Evolutionary conservation across 1,140 invertebrate genomes (phyloP).

Genomic region (Orchesella cincta): DNA sequence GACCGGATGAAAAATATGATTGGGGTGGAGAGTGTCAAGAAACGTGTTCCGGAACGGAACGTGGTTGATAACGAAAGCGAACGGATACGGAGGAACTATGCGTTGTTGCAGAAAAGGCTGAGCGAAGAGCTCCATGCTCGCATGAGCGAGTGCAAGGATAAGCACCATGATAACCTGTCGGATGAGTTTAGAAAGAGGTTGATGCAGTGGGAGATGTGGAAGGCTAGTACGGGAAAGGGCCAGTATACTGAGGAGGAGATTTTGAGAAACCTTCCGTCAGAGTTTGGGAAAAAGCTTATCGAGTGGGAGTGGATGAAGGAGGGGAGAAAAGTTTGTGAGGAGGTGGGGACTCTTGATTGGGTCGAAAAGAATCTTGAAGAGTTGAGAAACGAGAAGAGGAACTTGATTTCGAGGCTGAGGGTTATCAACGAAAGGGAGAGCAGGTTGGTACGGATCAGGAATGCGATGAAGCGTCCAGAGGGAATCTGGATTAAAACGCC

Average conservation of each 20-base stretch:
- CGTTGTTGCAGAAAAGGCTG: conserved; percentile 36
- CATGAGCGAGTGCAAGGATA: too few species aligned
- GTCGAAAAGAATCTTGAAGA: conserved; percentile 65
- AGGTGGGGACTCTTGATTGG: conserved; percentile 58
- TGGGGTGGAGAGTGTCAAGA: background rate
- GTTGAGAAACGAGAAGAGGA: conserved; percentile 67
- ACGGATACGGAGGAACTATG: conserved; percentile 64
- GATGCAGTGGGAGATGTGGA: background rate
- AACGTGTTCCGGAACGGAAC: background rate
- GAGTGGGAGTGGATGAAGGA: conserved; percentile 52
- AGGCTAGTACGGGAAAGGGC: background rate
- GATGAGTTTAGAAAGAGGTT: background rate
- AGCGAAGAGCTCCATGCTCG: background rate
- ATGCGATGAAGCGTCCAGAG: conserved; percentile 55
- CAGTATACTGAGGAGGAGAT: background rate
- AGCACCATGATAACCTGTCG: too few species aligned
- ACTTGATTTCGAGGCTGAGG: too few species aligned
- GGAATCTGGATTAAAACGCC: conserved; percentile 66
- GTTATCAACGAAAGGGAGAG: too few species aligned
- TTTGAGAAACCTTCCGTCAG: conserved; percentile 32
- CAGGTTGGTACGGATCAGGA: conserved; percentile 56
- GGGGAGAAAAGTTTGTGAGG: conserved; percentile 1
- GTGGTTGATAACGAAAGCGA: conserved; percentile 43
- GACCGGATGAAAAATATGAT: conserved; percentile 49
- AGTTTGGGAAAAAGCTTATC: conserved; percentile 58